Base-by-base conservation (phyloP, 2,888 invertebrate species). In the Crepidodera aurea region DNA sequence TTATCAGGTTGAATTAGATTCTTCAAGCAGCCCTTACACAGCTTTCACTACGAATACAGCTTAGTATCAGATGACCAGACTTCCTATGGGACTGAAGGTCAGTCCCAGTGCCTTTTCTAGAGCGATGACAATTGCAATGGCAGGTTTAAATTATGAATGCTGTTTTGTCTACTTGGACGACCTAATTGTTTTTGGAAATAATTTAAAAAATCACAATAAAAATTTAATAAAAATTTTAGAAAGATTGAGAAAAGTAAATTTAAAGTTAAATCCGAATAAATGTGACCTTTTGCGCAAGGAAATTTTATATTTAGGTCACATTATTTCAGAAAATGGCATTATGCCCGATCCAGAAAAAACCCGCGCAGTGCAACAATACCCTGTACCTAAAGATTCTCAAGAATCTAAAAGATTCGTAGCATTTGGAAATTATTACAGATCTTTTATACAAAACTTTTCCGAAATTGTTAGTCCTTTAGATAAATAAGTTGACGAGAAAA, bases 81-180 rank as follows among this genome's bases (percentile, higher is more conserved):
- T 68, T 15, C 67, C 68, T 16, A 69, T 73, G 68, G 69, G 73
- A 12, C 55, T 72, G 37, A 73, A 72, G 63, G 67, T 61, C 58
- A 57, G 53, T 40, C 51, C 68, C 10, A 68, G 67, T 62, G 40
- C 64, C 42, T 73, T 73, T 66, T 71, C 65, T 16, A 56, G 71
- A 51, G 50, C 59, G 10, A 69, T 71, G 68, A 61, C 68, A 8
- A 68, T 70, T 8, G 70, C 70, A 16, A 62, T 69, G 62, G 64
- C 67, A 18, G 67, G 69, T 3, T 50, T 70, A n/a, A n/a, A n/a
- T n/a, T n/a, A n/a, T n/a, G n/a, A n/a, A n/a, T n/a, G n/a, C n/a
- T n/a, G n/a, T n/a, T n/a, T n/a, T n/a, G n/a, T n/a, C n/a, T n/a
- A n/a, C n/a, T n/a, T n/a, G n/a, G n/a, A n/a, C n/a, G n/a, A n/a